Conservation (phyloP, 2,888 invertebrate species). For the Microctonus hyperodae region DNA sequence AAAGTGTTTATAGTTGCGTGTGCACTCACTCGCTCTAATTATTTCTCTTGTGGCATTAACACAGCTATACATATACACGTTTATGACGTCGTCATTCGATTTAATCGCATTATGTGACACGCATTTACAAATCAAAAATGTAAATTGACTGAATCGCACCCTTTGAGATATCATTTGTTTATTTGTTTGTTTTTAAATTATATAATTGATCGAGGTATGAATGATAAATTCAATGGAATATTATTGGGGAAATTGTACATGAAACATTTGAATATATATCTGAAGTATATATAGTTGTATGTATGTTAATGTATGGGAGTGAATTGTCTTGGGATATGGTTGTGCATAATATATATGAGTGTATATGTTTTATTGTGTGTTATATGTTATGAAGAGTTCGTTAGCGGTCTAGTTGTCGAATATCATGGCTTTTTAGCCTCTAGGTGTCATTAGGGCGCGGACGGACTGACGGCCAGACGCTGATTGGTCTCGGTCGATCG, state of each 20-base stretch:
- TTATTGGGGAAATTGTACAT: too few relatives aligned
- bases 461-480: slow-evolving; percentile 49
- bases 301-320: neutral
- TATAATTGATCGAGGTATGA: too few relatives aligned
- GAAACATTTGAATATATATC: too few relatives aligned
- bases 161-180: too few relatives aligned
- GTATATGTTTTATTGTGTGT: slow-evolving; percentile 25
- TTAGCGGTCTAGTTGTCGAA: slow-evolving; percentile 54
- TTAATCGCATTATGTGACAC: too few relatives aligned
- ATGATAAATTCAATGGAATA: too few relatives aligned
- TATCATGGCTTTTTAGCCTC: slow-evolving; percentile 61
- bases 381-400: slow-evolving; percentile 45
- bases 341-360: slow-evolving; percentile 19
- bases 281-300: too few relatives aligned
- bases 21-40: neutral
- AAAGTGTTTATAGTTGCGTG: neutral
- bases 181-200: too few relatives aligned
- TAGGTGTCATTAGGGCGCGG: slow-evolving; percentile 61
- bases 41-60: neutral
- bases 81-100: too few relatives aligned
- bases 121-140: too few relatives aligned
- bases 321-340: too few relatives aligned
- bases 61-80: neutral
- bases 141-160: too few relatives aligned
- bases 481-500: slow-evolving; percentile 60